Conservation (phyloP, 2,113 vertebrate species). For the Apaloderma vittatum region DNA sequence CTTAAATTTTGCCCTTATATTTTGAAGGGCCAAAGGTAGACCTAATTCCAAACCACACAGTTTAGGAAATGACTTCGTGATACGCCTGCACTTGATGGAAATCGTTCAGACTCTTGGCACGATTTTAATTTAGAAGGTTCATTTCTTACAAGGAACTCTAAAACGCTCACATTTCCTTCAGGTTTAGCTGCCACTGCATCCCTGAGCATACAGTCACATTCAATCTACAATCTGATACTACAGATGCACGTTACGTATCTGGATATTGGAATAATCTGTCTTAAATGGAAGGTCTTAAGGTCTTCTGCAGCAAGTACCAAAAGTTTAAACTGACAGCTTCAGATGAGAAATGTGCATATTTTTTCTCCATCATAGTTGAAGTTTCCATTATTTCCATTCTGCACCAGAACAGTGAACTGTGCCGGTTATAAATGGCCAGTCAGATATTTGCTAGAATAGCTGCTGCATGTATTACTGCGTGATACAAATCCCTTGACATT, state of each 20-base stretch:
- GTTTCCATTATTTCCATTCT: slow-evolving; percentile 60
- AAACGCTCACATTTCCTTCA: neutral
- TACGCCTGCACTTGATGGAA: neutral
- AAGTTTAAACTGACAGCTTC: slow-evolving; percentile 50
- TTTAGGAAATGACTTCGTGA: neutral
- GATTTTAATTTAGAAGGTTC: neutral
- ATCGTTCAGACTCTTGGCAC: neutral
- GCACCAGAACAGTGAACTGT: slow-evolving; percentile 38
- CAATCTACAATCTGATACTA: neutral
- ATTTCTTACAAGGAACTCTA: neutral
- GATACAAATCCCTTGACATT: slow-evolving; percentile 22
- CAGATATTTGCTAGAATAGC: neutral
- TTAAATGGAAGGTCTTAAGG: neutral
- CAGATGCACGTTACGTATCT: accelerated
- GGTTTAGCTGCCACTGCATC: neutral
- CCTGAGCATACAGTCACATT: neutral
- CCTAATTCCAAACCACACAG: neutral
- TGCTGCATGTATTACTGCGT: neutral
- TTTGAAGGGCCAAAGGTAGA: neutral
- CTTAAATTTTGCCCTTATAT: neutral
- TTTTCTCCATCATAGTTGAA: slow-evolving; percentile 36
- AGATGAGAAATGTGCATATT: slow-evolving; percentile 29
- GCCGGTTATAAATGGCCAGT: slow-evolving; percentile 56
- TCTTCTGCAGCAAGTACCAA: slow-evolving; percentile 2
- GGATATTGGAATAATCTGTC: slow-evolving; percentile 12